Evolutionary conservation across 2,113 vertebrate genomes (phyloP), one percentile per base, ranked within the genome.

Genomic region (Sisor rabdophorus): DNA sequence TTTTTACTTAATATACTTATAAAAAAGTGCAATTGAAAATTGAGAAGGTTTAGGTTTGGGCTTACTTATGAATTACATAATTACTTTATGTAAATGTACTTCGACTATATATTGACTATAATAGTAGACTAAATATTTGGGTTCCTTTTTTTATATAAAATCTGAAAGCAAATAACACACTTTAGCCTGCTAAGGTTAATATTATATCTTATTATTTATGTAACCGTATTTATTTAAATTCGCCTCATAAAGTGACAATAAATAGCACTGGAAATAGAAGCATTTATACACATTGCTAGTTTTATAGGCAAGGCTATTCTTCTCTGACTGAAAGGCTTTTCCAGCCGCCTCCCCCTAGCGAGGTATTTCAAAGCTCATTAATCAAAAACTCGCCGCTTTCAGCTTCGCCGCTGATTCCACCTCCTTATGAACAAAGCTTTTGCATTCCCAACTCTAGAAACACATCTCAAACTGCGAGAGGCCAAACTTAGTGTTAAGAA

Each of bases 361-460:
- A 90, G 88, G 89, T 90, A 91, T 95, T 95, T 95, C 93, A 94
- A 95, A 94, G 89, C 88, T 89, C 91, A 93, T 96, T 93, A 95
- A 95, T 96, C 94, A 97, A 93, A 93, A 94, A 93, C 87, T 91
- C 89, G 80, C 89, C 84, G 87, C 91, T 93, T 94, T 93, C 91
- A 92, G 89, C 84, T 90, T 93, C 89, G 89, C 84, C 86, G 89
- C 90, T 92, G 88, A 94, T 92, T 91, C 90, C 91, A 84, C 88
- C 88, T 93, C 84, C 89, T 90, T 90, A 81, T 89, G 92, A 93
- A 89, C 88, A 92, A 91, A 92, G 91, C 88, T 92, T 93, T 92
- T 91, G 89, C 89, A 91, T 91, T 90, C 87, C 88, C 88, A 89
- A 92, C 91, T 89, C 87, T 90, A 89, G 89, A 88, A 92, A 90